Percentiles rank a stretch among this genome's conserved stretches.
Evolutionary conservation across 2,797 vertebrate genomes (phyloP).

Genomic region (Alauda arvensis): DNA sequence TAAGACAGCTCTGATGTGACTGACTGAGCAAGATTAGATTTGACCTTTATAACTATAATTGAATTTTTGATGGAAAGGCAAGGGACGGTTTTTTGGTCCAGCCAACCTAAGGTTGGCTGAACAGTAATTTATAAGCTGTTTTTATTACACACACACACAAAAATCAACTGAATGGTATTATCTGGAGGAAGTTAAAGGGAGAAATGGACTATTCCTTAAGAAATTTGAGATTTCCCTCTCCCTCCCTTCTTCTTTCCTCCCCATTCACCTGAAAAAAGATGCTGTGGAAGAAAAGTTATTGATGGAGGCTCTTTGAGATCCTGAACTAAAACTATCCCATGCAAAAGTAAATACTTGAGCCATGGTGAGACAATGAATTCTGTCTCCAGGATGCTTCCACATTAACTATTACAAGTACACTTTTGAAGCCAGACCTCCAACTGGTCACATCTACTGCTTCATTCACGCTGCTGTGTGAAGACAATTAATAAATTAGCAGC

Average conservation of each 20-base stretch:
- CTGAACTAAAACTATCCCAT: not conserved
- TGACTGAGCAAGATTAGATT: not conserved
- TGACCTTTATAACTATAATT: not conserved
- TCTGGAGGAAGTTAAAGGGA: not conserved
- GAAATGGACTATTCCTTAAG: not conserved
- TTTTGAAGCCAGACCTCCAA: not conserved
- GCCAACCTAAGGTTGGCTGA: not conserved
- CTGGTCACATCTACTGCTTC: not conserved
- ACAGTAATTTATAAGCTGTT: not conserved
- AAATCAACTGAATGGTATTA: not conserved
- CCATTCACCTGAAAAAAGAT: not conserved
- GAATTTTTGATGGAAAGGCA: not conserved
- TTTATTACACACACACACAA: not conserved
- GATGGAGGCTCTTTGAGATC: not conserved
- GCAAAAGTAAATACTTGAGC: not conserved
- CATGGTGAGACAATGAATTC: not conserved
- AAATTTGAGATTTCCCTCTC: not conserved
- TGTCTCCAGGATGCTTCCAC: not conserved
- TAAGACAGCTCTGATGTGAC: not conserved
- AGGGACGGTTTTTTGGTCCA: not conserved
- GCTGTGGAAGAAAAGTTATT: not conserved
- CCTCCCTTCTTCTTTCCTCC: not conserved
- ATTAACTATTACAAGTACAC: not conserved
- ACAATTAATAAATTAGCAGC: not conserved
- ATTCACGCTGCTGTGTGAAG: not conserved